Base-by-base conservation (phyloP, 1,140 invertebrate genomes). In the Cydia pomonella region DNA sequence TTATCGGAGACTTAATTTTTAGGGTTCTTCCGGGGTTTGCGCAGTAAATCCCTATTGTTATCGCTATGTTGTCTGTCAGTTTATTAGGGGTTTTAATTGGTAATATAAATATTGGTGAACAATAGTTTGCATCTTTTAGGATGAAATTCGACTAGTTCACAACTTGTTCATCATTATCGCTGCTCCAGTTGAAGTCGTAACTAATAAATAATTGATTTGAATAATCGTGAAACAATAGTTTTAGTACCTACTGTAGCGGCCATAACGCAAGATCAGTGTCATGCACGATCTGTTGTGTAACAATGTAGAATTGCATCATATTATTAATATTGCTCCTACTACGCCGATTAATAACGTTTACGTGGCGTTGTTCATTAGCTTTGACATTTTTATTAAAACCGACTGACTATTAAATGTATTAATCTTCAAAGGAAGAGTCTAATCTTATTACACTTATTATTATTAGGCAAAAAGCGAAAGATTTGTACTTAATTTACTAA, bases 1-100 rank as follows among this genome's bases (percentile, higher is more conserved):
- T 84, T 84, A 86, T 85, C 82, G 81, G 75, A 73, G 77, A 69
- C 64, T 69, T 41, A 69, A 69, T 69, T 41, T 69, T 69, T 69
- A 10, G 29, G 29, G 29, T 41, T 41, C 9, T 33, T 27, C 7
- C 27, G 18, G 25, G 12, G 12, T 64, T 69, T 38, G 29, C 63
- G 25, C 23, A 66, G 5, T 66, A 29, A 66, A 69, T 69, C 27
- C 63, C 63, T 69, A 69, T 69, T 21, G 63, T 66, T 16, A 25
- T 64, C 62, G 23, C 62, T 64, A 64, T 2, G 23, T 63, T 63
- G 64, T 69, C 4, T 38, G 29, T 69, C 29, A 69, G 64, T 38
- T 16, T 69, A 29, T 69, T n/a, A 69, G 12, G 4, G 9, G 27
- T 27, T 64, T n/a, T n/a, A n/a, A n/a, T n/a, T 27, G 23, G 33